phyloP scores from a whole-genome alignment of 1,140 invertebrate genomes.

The Pseudomyrmex concolor region DNA sequence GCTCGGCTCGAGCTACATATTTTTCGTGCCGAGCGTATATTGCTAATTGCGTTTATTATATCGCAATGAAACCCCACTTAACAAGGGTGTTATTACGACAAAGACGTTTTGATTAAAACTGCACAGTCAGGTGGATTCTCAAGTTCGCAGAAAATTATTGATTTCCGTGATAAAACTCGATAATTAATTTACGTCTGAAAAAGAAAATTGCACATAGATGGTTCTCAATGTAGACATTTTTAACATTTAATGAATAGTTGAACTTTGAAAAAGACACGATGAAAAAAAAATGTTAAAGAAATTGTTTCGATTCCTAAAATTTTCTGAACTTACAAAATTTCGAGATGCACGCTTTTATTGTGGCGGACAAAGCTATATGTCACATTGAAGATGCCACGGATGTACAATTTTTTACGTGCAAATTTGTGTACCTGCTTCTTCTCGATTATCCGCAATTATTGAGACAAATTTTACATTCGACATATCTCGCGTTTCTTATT shows the following conservation, averaged over 20 bases:
- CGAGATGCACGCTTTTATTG: no score
- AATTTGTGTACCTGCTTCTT: no score
- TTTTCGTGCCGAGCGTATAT: conserved; percentile 48
- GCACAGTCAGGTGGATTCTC: background rate
- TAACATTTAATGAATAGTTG: background rate
- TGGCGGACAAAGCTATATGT: background rate
- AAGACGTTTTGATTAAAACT: conserved; percentile 44
- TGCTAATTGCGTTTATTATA: conserved; percentile 54
- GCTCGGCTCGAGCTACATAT: conserved; percentile 33
- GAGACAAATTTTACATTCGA: conserved; percentile 15
- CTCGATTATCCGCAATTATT: no score
- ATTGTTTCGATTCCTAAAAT: background rate
- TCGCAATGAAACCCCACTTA: conserved; percentile 37
- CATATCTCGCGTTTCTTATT: conserved; percentile 22
- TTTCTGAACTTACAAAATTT: no score
- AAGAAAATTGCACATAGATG: background rate
- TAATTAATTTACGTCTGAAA: conserved; percentile 11
- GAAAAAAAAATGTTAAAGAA: background rate
- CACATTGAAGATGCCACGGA: background rate
- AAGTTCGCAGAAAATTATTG: conserved; percentile 26
- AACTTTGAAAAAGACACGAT: background rate
- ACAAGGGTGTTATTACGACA: conserved; percentile 35
- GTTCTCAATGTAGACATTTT: background rate
- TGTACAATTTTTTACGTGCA: background rate
- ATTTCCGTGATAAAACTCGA: conserved; percentile 25